Percentiles rank a stretch among this genome's conserved stretches.
phyloP scores from a whole-genome alignment of 2,888 invertebrate species.

The Cryptocephalus primarius region DNA sequence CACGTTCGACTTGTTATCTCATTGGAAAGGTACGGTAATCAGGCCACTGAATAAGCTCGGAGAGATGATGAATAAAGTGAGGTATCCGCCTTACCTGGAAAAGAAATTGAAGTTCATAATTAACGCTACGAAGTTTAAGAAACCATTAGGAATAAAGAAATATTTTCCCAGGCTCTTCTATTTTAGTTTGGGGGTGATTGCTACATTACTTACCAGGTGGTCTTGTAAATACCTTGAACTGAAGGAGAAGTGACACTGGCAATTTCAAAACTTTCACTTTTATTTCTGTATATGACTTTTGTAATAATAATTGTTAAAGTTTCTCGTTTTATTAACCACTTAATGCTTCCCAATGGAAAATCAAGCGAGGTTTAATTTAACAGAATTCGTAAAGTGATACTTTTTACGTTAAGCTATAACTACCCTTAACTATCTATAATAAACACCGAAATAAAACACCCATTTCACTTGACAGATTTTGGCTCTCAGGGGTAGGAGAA shows the following conservation, averaged over 20 bases:
- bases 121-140: neutral
- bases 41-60: conserved; percentile 48
- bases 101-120: conserved; percentile 47
- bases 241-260: neutral
- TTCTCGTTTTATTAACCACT: no score
- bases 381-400: no score
- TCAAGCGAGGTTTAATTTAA: no score
- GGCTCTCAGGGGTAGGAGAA: no score
- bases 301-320: no score
- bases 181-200: conserved; percentile 3
- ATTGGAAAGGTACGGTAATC: conserved; percentile 71
- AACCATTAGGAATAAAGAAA: conserved; percentile 2
- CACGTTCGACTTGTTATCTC: conserved; percentile 88
- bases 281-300: no score
- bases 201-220: neutral
- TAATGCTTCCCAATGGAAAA: no score
- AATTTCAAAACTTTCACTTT: no score
- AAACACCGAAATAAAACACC: no score
- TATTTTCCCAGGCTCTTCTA: neutral
- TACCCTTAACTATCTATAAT: no score
- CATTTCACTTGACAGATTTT: no score
- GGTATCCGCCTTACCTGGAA: conserved; percentile 77
- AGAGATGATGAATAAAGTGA: conserved; percentile 54
- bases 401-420: no score
- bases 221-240: neutral